phyloP scores from a whole-genome alignment of 2,797 vertebrate species.

The Nasua narica region DNA sequence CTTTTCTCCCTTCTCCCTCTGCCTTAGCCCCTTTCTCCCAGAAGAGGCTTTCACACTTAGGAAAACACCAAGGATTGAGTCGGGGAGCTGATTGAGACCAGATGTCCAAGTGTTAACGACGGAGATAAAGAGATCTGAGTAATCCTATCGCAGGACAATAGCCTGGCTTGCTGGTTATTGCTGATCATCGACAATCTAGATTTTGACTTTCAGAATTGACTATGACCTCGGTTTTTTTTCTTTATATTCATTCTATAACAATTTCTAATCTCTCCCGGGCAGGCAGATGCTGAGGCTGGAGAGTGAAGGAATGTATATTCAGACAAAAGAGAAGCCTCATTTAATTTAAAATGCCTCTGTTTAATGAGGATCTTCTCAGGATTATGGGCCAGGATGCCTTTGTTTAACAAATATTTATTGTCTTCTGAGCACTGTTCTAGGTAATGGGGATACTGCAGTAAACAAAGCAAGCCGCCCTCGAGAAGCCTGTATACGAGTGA shows the following conservation, averaged over 20 bases:
- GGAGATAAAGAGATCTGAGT: not conserved
- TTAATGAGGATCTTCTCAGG: not conserved
- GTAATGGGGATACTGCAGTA: not conserved
- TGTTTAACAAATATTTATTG: not conserved
- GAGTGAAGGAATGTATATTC: not conserved
- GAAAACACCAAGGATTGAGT: not conserved
- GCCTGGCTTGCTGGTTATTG: not conserved
- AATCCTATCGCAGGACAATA: not conserved
- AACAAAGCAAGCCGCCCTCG: not conserved
- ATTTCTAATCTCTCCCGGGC: not conserved
- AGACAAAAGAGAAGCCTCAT: not conserved
- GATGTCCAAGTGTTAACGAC: not conserved
- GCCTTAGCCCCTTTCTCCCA: not conserved
- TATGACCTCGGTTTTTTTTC: not conserved
- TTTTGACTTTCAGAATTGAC: conserved; percentile 16
- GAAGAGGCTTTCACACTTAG: not conserved
- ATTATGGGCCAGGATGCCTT: not conserved
- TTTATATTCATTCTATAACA: not conserved
- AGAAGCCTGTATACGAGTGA: not conserved
- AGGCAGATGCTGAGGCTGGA: not conserved
- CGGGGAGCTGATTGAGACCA: not conserved
- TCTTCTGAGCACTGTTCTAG: not conserved
- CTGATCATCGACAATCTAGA: not conserved
- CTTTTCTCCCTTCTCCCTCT: not conserved
- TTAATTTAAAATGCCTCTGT: not conserved